Percentiles rank a stretch among this genome's conserved stretches.
Conservation (phyloP, 2,888 invertebrate species). For the Craniophora ligustri region DNA sequence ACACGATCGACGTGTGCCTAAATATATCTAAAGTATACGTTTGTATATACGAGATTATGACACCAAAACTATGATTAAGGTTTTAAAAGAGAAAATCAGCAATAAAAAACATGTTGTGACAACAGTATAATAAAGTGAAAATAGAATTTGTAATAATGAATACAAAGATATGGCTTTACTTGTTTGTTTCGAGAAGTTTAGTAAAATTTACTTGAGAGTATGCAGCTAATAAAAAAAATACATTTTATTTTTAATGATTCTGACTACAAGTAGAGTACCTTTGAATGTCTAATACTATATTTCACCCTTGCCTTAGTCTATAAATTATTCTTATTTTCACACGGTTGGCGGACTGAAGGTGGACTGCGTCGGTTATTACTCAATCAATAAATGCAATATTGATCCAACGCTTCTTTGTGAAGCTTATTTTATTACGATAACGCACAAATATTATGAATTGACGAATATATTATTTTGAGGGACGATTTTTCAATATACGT, state of each 20-base stretch:
- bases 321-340: slow-evolving; percentile 22
- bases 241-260: slow-evolving; percentile 1
- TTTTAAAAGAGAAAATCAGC: slow-evolving; percentile 54
- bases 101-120: slow-evolving; percentile 57
- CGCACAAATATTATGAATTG: too few relatives aligned
- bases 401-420: neutral
- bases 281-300: slow-evolving; percentile 8
- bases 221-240: slow-evolving; percentile 26
- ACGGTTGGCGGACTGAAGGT: slow-evolving; percentile 32
- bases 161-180: slow-evolving; percentile 31
- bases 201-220: neutral
- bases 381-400: slow-evolving; percentile 5
- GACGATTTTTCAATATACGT: too few relatives aligned
- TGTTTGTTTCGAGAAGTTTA: slow-evolving; percentile 1
- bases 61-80: slow-evolving; percentile 80
- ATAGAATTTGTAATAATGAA: slow-evolving; percentile 32
- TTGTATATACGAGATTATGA: slow-evolving; percentile 78
- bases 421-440: too few relatives aligned
- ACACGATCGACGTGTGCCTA: slow-evolving; percentile 44
- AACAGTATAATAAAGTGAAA: slow-evolving; percentile 14
- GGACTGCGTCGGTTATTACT: slow-evolving; percentile 2
- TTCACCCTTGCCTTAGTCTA: slow-evolving; percentile 17
- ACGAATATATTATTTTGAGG: too few relatives aligned
- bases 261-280: slow-evolving; percentile 29
- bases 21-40: slow-evolving; percentile 47